These are phyloP conservation scores for Fulica atra DNA, from an alignment of 2,113 vertebrate species.

Conservation along the genomic window DNA sequence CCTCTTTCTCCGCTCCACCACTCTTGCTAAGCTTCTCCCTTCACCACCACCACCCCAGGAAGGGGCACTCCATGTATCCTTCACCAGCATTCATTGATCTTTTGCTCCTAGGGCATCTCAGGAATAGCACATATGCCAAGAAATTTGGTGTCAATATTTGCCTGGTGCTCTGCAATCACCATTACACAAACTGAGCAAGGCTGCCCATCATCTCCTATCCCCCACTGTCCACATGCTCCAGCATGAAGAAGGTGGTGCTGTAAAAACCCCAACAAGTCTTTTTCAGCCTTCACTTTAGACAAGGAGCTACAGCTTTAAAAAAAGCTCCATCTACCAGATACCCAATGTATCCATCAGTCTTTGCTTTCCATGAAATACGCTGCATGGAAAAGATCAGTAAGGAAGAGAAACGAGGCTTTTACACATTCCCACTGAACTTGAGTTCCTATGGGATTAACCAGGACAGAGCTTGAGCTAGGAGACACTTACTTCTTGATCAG, in stretches of 20 bases:
- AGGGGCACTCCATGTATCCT: constrained; percentile 22
- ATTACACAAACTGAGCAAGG: constrained; percentile 26
- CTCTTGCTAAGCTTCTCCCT: not conserved
- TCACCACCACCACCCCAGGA: not conserved
- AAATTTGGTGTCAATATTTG: constrained; percentile 72
- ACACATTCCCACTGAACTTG: not conserved
- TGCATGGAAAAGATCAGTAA: not conserved
- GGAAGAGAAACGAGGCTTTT: not conserved
- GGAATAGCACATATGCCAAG: constrained; percentile 45
- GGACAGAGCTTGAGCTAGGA: not conserved
- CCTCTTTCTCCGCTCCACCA: not conserved
- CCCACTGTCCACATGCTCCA: not conserved
- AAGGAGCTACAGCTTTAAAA: not conserved
- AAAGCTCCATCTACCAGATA: not conserved
- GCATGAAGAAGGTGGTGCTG: constrained; percentile 3
- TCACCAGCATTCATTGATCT: too few relatives aligned
- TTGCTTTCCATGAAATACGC: not conserved
- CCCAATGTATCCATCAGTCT: not conserved
- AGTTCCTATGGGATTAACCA: not conserved
- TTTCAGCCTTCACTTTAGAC: not conserved
- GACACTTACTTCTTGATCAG: not conserved
- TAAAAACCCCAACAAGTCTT: constrained; percentile 30
- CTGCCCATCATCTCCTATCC: not conserved
- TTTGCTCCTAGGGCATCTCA: constrained; percentile 56
- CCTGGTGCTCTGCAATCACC: constrained; percentile 56